phyloP scores from a whole-genome alignment of 2,888 invertebrate species.

The Cataglyphis albicans region DNA sequence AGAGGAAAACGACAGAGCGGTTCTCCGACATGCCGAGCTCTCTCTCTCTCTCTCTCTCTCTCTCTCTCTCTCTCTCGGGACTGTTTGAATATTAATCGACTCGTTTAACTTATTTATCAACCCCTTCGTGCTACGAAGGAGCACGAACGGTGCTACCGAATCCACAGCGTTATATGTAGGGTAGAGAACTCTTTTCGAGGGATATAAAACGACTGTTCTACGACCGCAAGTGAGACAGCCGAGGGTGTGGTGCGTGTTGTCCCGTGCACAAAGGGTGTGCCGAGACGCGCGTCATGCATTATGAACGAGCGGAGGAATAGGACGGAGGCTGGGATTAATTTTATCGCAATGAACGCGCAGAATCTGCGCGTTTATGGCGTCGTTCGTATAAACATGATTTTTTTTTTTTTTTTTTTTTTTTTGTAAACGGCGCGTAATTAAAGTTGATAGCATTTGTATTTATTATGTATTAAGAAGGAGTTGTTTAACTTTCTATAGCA shows the following conservation, averaged over 20 bases:
- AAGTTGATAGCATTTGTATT: neutral
- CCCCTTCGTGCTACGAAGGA: slow-evolving; percentile 22
- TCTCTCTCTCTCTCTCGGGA: slow-evolving; percentile 13
- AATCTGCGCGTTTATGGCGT: slow-evolving; percentile 6
- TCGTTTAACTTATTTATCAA: slow-evolving; percentile 57
- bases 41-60: slow-evolving; percentile 10
- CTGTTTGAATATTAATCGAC: slow-evolving; percentile 61
- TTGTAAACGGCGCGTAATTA: neutral
- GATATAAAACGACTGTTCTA: slow-evolving; percentile 53
- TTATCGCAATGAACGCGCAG: slow-evolving; percentile 23
- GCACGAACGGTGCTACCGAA: slow-evolving; percentile 45
- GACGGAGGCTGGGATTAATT: slow-evolving; percentile 46
- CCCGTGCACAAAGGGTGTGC: slow-evolving; percentile 2
- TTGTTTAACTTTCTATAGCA: neutral
- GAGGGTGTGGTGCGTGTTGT: slow-evolving; percentile 10
- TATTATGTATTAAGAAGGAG: neutral
- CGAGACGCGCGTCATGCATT: slow-evolving; percentile 47
- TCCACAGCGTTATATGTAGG: slow-evolving; percentile 14
- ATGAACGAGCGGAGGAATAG: slow-evolving; percentile 40
- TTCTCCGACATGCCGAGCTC: slow-evolving; percentile 45
- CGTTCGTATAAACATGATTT: slow-evolving; percentile 1
- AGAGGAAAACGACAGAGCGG: neutral
- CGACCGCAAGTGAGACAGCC: slow-evolving; percentile 43
- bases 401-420: neutral
- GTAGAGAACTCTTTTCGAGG: slow-evolving; percentile 46